These are phyloP conservation scores for Gavialis gangeticus DNA, from an alignment of 2,113 vertebrate genomes.

Conservation along the genomic window DNA sequence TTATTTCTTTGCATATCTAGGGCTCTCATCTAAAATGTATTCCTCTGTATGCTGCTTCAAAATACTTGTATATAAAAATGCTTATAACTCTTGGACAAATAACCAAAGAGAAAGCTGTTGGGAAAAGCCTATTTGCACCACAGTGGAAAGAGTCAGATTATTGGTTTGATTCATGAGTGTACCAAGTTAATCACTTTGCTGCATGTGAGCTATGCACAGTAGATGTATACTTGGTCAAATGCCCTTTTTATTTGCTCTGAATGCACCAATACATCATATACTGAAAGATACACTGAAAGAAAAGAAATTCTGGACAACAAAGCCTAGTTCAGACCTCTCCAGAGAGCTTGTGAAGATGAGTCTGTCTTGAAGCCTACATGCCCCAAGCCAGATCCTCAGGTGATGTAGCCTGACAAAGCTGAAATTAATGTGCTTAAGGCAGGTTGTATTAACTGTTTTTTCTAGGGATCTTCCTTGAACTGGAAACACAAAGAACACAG, in stretches of 20 bases:
- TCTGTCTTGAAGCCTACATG: no score
- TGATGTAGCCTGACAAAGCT: no score
- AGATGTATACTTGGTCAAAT: no score
- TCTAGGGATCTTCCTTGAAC: no score
- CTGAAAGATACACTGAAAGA: no score
- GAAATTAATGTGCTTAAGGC: no score
- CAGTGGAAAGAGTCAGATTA: not conserved
- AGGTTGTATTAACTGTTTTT: no score
- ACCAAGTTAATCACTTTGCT: not conserved
- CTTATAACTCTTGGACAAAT: not conserved
- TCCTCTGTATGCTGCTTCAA: not conserved
- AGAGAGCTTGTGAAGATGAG: no score
- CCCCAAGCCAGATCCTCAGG: no score
- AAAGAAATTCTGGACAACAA: not conserved
- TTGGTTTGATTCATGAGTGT: constrained; percentile 14
- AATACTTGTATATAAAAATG: not conserved
- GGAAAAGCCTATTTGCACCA: not conserved
- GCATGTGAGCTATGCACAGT: not conserved
- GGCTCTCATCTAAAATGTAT: not conserved
- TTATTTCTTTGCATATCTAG: not conserved
- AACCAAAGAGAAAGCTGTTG: not conserved
- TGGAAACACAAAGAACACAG: no score
- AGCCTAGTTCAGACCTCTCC: not conserved
- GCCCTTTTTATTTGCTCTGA: no score
- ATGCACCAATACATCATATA: no score